Evolutionary conservation across 2,113 vertebrate species (phyloP), one percentile per base, ranked within the genome.

Genomic region (Bombycilla garrulus): DNA sequence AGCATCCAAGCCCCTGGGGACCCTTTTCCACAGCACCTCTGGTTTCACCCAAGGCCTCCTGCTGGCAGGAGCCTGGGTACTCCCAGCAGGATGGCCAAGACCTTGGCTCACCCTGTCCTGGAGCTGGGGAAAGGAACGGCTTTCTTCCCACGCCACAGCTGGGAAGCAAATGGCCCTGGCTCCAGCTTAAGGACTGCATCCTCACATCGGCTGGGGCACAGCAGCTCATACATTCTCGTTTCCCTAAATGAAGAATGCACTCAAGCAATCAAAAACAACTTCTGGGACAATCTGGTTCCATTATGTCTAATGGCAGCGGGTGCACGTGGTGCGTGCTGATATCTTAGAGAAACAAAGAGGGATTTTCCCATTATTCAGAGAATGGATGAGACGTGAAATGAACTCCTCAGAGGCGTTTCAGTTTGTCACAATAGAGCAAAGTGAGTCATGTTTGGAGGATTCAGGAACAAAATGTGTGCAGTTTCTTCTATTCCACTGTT

Each of bases 191-290:
- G 88, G 82, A 83, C 69, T 82, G 56, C 2, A 31, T 94, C 95
- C 72, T 81, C 47, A 14, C 66, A 80, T 97, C 35, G 9, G 60
- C 86, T 61, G 90, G 93, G 95, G 85, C 86, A 93, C 95, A 94
- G 88, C 71, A 93, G 94, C 97, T 97, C 96, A 72, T 98, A 90
- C 66, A 77, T 98, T 96, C 97, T 98, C 91, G 81, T 98, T 97
- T 97, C 62, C 85, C 91, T 97, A 98, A 98, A 98, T 97, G 97
- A 98, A 98, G 95, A 79, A 98, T 98, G 97, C 97, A 97, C 96
- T 98, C 96, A 97, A 96, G 97, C 98, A 98, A 97, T 98, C 95
- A 97, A 97, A 98, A 98, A 96, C 97, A 98, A 96, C 97, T 98
- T 98, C 93, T 93, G 94, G 92, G 96, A 97, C 97, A 96, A 96